Base-by-base conservation (phyloP, 1,140 invertebrate genomes). In the Drosophila ogumai region DNA sequence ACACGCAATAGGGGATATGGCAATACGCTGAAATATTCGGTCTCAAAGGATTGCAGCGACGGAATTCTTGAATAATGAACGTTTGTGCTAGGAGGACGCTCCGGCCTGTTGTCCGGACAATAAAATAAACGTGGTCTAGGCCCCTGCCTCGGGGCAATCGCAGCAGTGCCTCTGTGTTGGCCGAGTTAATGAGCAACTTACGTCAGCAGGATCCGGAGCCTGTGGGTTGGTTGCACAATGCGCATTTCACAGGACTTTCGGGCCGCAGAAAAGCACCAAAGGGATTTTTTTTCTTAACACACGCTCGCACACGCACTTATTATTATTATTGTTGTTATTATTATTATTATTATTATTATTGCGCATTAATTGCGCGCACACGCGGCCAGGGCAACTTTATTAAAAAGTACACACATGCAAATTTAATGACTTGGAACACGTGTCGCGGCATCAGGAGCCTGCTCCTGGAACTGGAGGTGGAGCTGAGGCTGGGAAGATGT, bases 371-470 rank as follows among this genome's bases (percentile, higher is more conserved):
- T 67, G 61, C 75, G 85, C 60, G 65, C 82, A 79, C 72, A 86
- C 49, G 49, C 75, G 57, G 38, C 25, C 56, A 13, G 38, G 44
- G 65, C 40, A 65, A 85, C 81, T 79, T 79, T 82, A 82, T 82
- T 82, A 88, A 87, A 82, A 77, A 69, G 43, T 60, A 71, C 12
- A 52, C 73, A 81, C 64, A 84, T 87, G 80, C 68, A 90, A 87
- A 82, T 88, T 72, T 71, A 52, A 75, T 87, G 79, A 82, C 71
- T 77, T 63, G 54, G 72, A 84, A 90, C 84, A 90, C 80, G 84
- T 88, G 84, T 84, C 84, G 57, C 32, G 46, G 54, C 57, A 40
- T 28, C 66, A 22, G 49, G 22, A 50, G 58, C 19, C 19, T 25
- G 28, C 54, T 47, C 44, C 38, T 34, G 47, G 25, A 46, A 22